Percentiles rank a stretch among this genome's conserved stretches.
Conservation (phyloP, 2,113 vertebrate species). For the Dipodomys stephensi region DNA sequence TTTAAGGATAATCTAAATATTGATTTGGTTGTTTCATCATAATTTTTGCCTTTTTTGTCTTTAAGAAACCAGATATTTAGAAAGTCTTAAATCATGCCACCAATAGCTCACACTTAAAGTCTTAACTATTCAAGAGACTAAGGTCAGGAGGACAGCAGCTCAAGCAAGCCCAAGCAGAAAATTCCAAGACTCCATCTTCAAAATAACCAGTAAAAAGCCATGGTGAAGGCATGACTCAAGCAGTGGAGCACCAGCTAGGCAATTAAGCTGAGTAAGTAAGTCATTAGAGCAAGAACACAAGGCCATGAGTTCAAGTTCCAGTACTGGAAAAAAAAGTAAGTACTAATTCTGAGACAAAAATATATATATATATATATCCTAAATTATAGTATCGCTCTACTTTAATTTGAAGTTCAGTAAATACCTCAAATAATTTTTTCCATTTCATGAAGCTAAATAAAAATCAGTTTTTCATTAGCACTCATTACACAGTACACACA, state of each 20-base stretch:
- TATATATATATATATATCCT: background rate
- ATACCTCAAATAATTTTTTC: background rate
- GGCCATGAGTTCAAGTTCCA: too few species aligned
- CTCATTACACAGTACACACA: background rate
- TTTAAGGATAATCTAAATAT: constrained; percentile 11
- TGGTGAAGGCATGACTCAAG: too few species aligned
- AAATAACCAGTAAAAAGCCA: too few species aligned
- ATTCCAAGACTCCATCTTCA: too few species aligned
- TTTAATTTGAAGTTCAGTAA: constrained; percentile 31
- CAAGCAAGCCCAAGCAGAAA: too few species aligned
- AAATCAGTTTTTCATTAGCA: background rate
- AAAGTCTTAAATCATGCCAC: background rate
- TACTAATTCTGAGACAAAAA: background rate
- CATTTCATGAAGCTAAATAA: background rate
- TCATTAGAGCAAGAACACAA: too few species aligned
- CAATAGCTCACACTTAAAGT: too few species aligned
- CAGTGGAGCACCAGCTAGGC: too few species aligned
- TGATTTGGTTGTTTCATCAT: background rate
- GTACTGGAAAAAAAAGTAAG: background rate
- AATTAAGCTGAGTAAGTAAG: too few species aligned
- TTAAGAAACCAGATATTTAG: constrained; percentile 30
- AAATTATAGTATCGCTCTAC: background rate
- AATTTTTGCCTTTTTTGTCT: background rate
- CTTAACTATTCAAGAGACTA: too few species aligned
- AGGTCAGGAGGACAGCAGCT: too few species aligned